phyloP scores from a whole-genome alignment of 2,888 invertebrate species.

The Macroteleia sp. region DNA sequence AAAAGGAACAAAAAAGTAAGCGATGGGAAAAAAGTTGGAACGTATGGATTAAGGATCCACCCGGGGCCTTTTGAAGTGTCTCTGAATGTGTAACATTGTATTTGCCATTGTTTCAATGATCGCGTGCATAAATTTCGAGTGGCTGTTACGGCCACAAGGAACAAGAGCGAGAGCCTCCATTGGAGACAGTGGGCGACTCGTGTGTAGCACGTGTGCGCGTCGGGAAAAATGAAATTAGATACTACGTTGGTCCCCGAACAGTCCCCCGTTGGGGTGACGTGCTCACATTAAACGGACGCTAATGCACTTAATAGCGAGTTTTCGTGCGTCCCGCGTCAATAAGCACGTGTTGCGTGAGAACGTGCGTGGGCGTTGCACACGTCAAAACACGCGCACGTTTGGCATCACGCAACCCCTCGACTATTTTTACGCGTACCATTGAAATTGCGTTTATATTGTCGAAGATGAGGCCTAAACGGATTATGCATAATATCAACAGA shows the following conservation, averaged over 20 bases:
- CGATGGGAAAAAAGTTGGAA: constrained; percentile 27
- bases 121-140: constrained; percentile 52
- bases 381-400: constrained; percentile 78
- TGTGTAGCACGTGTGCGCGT: constrained; percentile 47
- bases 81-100: constrained; percentile 28
- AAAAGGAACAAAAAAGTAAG: too few species aligned
- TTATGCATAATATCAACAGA: constrained; percentile 43
- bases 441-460: constrained; percentile 37
- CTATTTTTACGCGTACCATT: constrained; percentile 52
- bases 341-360: constrained; percentile 73
- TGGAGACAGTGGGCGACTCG: constrained; percentile 26
- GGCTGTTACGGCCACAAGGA: constrained; percentile 43
- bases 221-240: constrained; percentile 66
- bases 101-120: constrained; percentile 39
- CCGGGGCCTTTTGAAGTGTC: constrained; percentile 20
- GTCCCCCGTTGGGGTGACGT: constrained; percentile 33
- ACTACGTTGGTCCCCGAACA: constrained; percentile 32
- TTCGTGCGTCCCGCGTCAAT: constrained; percentile 73
- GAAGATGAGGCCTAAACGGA: constrained; percentile 44
- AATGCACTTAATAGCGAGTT: constrained; percentile 82
- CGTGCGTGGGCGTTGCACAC: constrained; percentile 76
- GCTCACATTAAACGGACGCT: constrained; percentile 76
- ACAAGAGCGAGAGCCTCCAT: constrained; percentile 26
- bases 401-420: constrained; percentile 52
- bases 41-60: constrained; percentile 13